Evolutionary conservation across 2,797 vertebrate species (phyloP).

Genomic region (Rhinatrema bivittatum): DNA sequence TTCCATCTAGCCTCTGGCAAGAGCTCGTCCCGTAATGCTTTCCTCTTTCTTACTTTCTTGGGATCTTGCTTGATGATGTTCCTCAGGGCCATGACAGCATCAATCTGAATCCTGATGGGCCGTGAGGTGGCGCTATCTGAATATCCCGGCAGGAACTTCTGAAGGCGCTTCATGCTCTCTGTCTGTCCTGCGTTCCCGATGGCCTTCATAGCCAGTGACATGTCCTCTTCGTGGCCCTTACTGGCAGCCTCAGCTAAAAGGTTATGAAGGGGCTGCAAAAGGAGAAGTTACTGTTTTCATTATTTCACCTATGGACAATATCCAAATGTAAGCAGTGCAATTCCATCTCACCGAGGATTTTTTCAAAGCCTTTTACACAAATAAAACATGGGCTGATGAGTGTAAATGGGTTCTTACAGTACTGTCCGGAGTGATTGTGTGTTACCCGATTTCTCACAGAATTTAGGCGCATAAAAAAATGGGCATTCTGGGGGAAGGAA

Average conservation of each 20-base stretch:
- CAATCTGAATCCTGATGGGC: slow-evolving; percentile 10
- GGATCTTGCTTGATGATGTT: slow-evolving; percentile 38
- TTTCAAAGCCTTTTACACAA: too few species aligned
- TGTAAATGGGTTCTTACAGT: too few species aligned
- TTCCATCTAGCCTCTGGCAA: too few species aligned
- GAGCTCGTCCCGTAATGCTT: too few species aligned
- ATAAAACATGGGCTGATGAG: too few species aligned
- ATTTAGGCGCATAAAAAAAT: too few species aligned
- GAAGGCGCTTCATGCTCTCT: slow-evolving; percentile 41
- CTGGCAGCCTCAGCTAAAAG: slow-evolving; percentile 35
- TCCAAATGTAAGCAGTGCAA: too few species aligned
- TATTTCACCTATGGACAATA: neutral
- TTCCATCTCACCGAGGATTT: too few species aligned
- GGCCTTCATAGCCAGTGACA: slow-evolving; percentile 41
- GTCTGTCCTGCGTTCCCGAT: slow-evolving; percentile 46
- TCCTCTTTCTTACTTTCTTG: slow-evolving; percentile 32
- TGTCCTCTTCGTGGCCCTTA: slow-evolving; percentile 31
- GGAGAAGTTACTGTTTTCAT: neutral
- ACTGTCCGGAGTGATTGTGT: too few species aligned
- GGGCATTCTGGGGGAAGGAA: too few species aligned
- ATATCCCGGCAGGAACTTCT: slow-evolving; percentile 42
- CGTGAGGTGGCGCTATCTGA: slow-evolving; percentile 18
- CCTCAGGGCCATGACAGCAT: slow-evolving; percentile 40
- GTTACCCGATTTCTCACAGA: too few species aligned
- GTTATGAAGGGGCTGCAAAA: slow-evolving; percentile 39